phyloP scores from a whole-genome alignment of 2,113 vertebrate genomes.

The Thalassarche chlororhynchos region DNA sequence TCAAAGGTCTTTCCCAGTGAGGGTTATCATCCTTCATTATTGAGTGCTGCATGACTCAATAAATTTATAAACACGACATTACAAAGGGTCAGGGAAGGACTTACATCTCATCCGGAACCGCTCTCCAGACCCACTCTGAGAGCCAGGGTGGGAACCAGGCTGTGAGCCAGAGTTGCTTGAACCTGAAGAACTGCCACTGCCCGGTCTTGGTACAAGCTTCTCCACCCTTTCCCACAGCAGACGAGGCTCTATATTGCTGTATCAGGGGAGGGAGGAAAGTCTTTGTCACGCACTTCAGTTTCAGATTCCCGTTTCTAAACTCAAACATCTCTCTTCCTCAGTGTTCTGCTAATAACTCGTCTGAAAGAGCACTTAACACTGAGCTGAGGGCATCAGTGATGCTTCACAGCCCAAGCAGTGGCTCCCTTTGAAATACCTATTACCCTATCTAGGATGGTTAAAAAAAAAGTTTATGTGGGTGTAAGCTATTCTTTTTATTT shows the following conservation, averaged over 20 bases:
- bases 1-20: not conserved
- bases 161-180: slow-evolving; percentile 95
- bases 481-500: not conserved
- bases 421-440: not conserved
- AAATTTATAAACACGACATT: not conserved
- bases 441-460: not conserved
- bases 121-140: slow-evolving; percentile 93
- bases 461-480: not conserved
- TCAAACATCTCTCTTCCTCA: not conserved
- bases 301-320: not conserved
- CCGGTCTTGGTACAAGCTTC: slow-evolving; percentile 89
- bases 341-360: not conserved
- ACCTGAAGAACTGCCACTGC: slow-evolving; percentile 94
- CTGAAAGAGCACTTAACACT: not conserved
- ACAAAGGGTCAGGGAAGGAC: not conserved
- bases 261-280: not conserved
- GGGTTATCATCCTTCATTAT: not conserved
- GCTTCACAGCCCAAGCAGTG: not conserved
- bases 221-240: slow-evolving; percentile 96
- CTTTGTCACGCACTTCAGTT: not conserved
- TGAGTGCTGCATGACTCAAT: not conserved
- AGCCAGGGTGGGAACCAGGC: slow-evolving; percentile 84
- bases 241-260: slow-evolving; percentile 90
- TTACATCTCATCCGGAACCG: slow-evolving; percentile 93
- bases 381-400: not conserved